phyloP scores from a whole-genome alignment of 2,797 vertebrate species.

The Notoglanidium macrostoma region DNA sequence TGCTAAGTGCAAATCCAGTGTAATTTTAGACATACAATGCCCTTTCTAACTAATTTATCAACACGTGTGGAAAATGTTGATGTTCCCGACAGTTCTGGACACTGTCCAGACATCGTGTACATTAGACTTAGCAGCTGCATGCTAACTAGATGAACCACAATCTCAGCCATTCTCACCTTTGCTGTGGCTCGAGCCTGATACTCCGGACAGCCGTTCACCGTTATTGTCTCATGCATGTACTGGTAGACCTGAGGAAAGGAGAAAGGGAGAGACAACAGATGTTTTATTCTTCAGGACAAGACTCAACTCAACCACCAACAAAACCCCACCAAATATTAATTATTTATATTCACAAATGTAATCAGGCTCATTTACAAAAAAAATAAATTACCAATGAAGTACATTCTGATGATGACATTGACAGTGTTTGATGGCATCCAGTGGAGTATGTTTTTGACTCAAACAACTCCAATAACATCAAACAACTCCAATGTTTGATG shows the following conservation, averaged over 20 bases:
- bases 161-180: constrained; percentile 77
- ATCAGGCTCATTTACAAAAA: neutral
- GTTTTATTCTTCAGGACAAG: neutral
- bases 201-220: constrained; percentile 95
- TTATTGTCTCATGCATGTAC: constrained; percentile 99
- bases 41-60: neutral
- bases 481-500: neutral
- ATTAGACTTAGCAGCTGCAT: neutral
- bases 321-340: neutral
- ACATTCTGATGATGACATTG: neutral
- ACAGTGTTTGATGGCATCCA: neutral
- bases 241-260: constrained; percentile 88
- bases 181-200: constrained; percentile 97
- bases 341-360: neutral
- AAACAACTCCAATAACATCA: too few relatives aligned
- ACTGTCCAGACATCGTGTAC: neutral
- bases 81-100: neutral
- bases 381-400: neutral
- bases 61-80: neutral
- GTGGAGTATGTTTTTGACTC: neutral
- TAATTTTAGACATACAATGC: neutral
- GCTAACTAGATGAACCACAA: neutral
- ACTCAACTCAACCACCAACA: neutral
- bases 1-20: neutral
- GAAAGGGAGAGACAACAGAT: constrained; percentile 23